phyloP scores from a whole-genome alignment of 2,113 vertebrate genomes.

The Gymnocephalus cernua region DNA sequence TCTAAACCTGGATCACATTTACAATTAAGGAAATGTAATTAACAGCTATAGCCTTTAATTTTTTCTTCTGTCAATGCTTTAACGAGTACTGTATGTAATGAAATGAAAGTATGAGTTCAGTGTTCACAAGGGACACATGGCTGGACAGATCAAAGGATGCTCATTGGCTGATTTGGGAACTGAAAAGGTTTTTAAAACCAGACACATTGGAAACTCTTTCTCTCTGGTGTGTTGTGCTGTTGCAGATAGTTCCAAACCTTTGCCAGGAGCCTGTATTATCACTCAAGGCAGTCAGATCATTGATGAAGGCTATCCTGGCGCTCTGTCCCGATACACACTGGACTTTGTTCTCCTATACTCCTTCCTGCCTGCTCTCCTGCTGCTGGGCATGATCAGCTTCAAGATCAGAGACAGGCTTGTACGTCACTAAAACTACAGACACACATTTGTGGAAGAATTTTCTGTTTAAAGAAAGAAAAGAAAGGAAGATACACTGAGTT shows the following conservation, averaged over 20 bases:
- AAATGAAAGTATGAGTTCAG: not conserved
- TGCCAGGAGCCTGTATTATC: conserved; percentile 79
- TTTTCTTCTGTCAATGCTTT: not conserved
- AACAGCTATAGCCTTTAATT: not conserved
- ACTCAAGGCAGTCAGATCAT: conserved; percentile 87
- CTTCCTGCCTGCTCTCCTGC: conserved; percentile 89
- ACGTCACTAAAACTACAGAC: conserved; percentile 76
- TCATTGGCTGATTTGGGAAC: not conserved
- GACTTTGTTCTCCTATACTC: conserved; percentile 92
- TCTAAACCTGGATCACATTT: not conserved
- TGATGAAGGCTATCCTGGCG: conserved; percentile 87
- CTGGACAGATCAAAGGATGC: not conserved
- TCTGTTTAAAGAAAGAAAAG: not conserved
- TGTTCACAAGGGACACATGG: conserved; percentile 16
- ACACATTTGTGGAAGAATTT: not conserved
- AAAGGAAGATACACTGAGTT: not conserved
- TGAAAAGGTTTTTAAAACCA: not conserved
- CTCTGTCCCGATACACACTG: conserved; percentile 84
- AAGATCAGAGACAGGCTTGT: conserved; percentile 89
- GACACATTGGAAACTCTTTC: not conserved
- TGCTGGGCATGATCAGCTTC: conserved; percentile 89
- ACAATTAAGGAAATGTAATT: not conserved
- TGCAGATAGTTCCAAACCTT: conserved; percentile 61
- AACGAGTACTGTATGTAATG: not conserved
- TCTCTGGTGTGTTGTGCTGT: not conserved